Conservation (phyloP, 2,113 vertebrate genomes). For the Syrrhaptes paradoxus region DNA sequence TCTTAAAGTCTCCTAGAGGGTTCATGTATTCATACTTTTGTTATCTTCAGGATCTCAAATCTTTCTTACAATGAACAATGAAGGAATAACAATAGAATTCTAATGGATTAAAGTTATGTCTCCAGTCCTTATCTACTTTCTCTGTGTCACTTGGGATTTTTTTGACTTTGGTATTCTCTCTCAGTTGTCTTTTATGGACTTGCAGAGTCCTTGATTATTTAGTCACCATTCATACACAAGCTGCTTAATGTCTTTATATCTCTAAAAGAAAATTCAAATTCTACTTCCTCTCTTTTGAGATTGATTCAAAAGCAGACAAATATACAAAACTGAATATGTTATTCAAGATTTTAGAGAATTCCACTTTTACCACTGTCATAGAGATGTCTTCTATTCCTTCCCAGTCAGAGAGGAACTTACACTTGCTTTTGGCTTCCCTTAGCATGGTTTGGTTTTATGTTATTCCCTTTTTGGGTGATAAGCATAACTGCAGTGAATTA, state of each 20-base stretch:
- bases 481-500: neutral
- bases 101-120: neutral
- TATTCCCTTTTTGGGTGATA: neutral
- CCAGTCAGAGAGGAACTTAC: neutral
- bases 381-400: neutral
- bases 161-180: neutral
- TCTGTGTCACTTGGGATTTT: neutral
- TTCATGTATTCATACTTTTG: neutral
- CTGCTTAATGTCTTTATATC: neutral
- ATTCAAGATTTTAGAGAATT: neutral
- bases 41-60: neutral
- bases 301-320: neutral
- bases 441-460: neutral
- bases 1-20: neutral
- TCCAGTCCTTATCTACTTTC: neutral
- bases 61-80: neutral
- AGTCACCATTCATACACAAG: neutral
- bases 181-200: neutral
- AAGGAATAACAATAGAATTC: neutral
- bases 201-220: neutral
- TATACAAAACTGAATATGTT: fast-evolving
- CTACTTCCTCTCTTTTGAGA: neutral
- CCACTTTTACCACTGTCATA: neutral
- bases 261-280: neutral
- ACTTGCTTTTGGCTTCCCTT: neutral